phyloP scores from a whole-genome alignment of 2,888 invertebrate species.

The Eustalomyia histrio region DNA sequence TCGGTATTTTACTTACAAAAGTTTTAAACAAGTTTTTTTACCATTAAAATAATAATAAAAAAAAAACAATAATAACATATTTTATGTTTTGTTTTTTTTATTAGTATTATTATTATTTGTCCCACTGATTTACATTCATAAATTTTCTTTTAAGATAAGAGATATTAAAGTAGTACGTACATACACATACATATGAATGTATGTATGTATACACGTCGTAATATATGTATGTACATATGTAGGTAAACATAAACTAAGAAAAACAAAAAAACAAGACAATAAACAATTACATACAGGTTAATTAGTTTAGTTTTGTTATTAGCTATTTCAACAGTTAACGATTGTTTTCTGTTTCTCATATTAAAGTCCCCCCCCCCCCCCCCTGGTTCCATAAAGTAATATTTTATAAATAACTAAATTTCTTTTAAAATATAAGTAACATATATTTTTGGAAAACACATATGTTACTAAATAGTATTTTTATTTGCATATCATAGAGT shows the following conservation, averaged over 20 bases:
- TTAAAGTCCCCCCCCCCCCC: neutral
- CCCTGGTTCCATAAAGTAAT: no score
- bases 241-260: no score
- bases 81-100: constrained; percentile 23
- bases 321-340: neutral
- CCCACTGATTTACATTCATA: constrained; percentile 54
- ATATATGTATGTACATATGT: no score
- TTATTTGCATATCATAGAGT: constrained; percentile 38
- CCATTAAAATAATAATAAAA: neutral
- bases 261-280: neutral
- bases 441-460: no score
- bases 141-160: neutral
- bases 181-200: no score
- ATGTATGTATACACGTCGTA: no score
- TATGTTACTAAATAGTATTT: constrained; percentile 7
- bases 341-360: neutral
- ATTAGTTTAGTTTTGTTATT: neutral
- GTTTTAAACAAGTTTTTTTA: neutral
- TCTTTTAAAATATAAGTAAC: neutral
- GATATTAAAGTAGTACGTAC: neutral
- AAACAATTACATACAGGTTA: neutral
- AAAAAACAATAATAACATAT: neutral
- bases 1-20: neutral
- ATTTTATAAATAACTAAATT: neutral
- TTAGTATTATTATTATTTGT: constrained; percentile 27